Conservation (phyloP, 2,797 vertebrate genomes). For the Artibeus lituratus region DNA sequence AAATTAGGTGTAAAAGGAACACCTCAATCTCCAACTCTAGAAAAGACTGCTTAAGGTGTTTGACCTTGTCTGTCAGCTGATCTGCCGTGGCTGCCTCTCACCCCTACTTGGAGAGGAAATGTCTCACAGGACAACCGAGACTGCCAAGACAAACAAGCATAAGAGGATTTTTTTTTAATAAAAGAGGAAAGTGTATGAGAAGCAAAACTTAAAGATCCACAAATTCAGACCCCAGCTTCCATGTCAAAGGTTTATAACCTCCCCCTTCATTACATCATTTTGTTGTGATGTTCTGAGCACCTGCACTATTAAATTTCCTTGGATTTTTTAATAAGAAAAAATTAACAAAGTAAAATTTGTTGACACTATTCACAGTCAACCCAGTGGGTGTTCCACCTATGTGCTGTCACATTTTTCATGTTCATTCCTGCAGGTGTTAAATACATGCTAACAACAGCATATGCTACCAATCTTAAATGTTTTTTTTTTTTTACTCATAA, state of each 20-base stretch:
- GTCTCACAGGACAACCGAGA: not conserved
- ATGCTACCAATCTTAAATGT: constrained; percentile 85
- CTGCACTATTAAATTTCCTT: constrained; percentile 74
- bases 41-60: not conserved
- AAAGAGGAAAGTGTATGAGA: not conserved
- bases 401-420: constrained; percentile 82
- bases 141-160: not conserved
- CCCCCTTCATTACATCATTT: constrained; percentile 54
- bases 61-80: not conserved
- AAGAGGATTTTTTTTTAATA: not conserved
- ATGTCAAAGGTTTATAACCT: constrained; percentile 61
- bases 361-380: constrained; percentile 78
- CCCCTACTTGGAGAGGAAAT: not conserved
- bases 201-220: constrained; percentile 53
- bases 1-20: not conserved
- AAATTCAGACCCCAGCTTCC: constrained; percentile 3
- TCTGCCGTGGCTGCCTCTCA: not conserved
- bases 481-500: constrained; percentile 74
- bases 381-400: constrained; percentile 79
- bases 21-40: not conserved
- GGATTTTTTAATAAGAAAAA: constrained; percentile 81
- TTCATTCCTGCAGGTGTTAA: constrained; percentile 89
- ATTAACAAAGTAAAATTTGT: constrained; percentile 87
- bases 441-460: constrained; percentile 87
- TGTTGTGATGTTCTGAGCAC: constrained; percentile 70